Evolutionary conservation across 2,797 vertebrate species (phyloP).

Genomic region (Pipistrellus pipistrellus): DNA sequence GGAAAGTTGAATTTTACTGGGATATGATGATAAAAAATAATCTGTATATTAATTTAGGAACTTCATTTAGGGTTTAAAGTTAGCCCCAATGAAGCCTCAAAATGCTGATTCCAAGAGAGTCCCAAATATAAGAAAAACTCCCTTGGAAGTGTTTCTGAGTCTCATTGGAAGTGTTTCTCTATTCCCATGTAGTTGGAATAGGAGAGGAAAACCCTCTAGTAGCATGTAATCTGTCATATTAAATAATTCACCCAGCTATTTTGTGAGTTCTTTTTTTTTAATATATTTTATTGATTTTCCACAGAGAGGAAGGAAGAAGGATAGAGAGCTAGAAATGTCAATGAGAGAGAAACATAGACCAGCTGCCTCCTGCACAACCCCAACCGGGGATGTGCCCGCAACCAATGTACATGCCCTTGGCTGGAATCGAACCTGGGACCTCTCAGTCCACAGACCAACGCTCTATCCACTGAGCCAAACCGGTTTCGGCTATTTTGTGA

Average conservation of each 20-base stretch:
- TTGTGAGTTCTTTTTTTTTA: not conserved
- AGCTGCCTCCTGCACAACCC: too few species aligned
- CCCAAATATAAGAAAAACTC: not conserved
- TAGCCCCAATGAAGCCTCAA: not conserved
- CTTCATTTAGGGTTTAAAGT: not conserved
- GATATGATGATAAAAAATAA: not conserved
- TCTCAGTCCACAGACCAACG: too few species aligned
- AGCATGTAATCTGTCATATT: not conserved
- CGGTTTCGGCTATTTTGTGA: not conserved
- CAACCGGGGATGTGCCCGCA: too few species aligned
- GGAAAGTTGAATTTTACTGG: not conserved
- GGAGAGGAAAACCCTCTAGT: not conserved
- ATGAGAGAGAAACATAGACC: too few species aligned
- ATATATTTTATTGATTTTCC: too few species aligned
- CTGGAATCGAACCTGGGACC: too few species aligned
- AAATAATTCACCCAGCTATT: not conserved
- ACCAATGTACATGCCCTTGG: too few species aligned
- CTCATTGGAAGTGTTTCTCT: not conserved
- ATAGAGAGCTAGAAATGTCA: too few species aligned
- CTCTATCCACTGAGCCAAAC: too few species aligned
- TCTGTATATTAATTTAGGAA: not conserved
- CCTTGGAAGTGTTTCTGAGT: not conserved
- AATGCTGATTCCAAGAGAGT: not conserved
- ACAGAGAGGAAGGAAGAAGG: too few species aligned
- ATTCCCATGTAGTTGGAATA: not conserved